phyloP scores from a whole-genome alignment of 2,797 vertebrate species.

The Okamejei kenojei region DNA sequence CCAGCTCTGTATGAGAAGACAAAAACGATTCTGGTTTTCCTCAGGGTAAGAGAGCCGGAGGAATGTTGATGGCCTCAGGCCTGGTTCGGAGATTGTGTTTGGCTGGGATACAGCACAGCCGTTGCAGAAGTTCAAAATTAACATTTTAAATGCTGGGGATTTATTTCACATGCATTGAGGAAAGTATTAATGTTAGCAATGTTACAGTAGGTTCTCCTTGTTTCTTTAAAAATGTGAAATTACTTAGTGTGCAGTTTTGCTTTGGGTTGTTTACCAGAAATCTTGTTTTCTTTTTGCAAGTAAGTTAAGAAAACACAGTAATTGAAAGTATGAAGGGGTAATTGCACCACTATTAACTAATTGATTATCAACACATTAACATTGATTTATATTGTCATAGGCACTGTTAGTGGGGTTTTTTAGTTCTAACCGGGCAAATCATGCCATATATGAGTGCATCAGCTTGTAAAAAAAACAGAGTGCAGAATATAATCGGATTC shows the following conservation, averaged over 20 bases:
- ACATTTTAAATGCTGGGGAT: not conserved
- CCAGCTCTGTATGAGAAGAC: conserved; percentile 63
- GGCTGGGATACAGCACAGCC: too few species aligned
- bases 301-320: not conserved
- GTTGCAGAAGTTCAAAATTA: not conserved
- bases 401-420: too few species aligned
- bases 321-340: not conserved
- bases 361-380: too few species aligned
- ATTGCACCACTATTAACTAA: not conserved
- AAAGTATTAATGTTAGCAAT: not conserved
- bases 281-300: not conserved
- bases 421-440: too few species aligned
- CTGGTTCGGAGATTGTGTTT: not conserved
- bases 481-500: too few species aligned
- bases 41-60: conserved; percentile 66
- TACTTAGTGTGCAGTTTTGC: not conserved
- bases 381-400: too few species aligned
- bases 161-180: not conserved
- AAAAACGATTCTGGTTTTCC: conserved; percentile 74
- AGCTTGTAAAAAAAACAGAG: too few species aligned
- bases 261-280: not conserved
- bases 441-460: too few species aligned
- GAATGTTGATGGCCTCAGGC: not conserved
- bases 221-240: not conserved
- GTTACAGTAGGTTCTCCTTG: not conserved